Evolutionary conservation across 1,140 invertebrate species (phyloP), one percentile per base, ranked within the genome.

Genomic region (Aphis craccivora): DNA sequence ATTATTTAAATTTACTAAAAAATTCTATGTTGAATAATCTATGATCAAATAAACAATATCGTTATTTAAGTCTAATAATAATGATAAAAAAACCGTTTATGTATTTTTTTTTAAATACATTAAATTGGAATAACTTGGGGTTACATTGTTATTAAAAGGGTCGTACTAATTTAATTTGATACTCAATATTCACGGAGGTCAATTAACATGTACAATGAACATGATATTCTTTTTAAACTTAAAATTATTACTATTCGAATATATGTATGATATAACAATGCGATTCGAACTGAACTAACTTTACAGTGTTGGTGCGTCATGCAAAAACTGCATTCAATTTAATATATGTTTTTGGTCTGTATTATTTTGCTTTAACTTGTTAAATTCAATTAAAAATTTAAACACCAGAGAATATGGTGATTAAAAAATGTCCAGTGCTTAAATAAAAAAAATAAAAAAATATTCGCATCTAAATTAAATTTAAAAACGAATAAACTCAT

Each of bases 301-400:
- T 48, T 20, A 43, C 48, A 30, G 30, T 43, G 1, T 30, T 30
- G 2, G 30, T 18, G 2, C 2, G 40, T 48, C 43, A 7, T 51
- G 86, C 45, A 87, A 22, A 48, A 8, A 43, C 60, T 18, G 22
- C 9, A 9, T 90, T 40, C 8, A 55, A 53, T 90, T 60, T 37
- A 55, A 60, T 90, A 37, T 55, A 25, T 60, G 30, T 90, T 55
- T 55, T 87, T n/a, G 55, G 30, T 88, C 18, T 35, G 35, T 51
- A 89, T 90, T 90, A 88, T 90, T 37, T 90, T 89, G n/a, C 22
- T 89, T 40, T 25, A 55, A 60, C 22, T 90, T 55, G 35, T 55
- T 90, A 55, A 53, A 90, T 60, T 90, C 35, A 90, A 90, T 90
- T 90, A 90, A 90, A 90, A 90, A 90, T 25, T 90, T 90, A 60